Evolutionary conservation across 37 sponge, comb jelly and placozoan genomes (phyloP).

Genomic region (Crambe crambe): DNA sequence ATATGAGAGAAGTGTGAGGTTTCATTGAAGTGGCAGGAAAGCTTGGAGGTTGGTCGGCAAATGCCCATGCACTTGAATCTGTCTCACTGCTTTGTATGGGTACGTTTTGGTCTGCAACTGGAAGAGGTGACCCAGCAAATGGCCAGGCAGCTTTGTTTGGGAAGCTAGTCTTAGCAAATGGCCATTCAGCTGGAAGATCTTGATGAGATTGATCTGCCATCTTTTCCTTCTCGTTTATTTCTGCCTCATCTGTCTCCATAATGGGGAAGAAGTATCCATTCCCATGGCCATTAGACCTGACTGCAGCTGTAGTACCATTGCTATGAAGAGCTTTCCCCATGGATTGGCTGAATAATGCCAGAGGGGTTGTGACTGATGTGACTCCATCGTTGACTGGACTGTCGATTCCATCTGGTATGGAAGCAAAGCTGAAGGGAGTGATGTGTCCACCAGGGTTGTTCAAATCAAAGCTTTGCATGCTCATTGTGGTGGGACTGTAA

Average conservation of each 20-base stretch:
- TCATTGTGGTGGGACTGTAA: conserved; percentile 11
- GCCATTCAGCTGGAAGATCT: background rate
- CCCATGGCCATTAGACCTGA: no score
- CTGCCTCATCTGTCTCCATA: no score
- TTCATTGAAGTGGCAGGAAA: background rate
- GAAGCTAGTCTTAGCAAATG: background rate
- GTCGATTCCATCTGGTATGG: background rate
- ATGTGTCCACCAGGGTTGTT: background rate
- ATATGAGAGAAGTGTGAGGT: background rate
- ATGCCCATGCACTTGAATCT: background rate
- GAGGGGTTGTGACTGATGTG: background rate
- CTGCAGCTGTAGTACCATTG: no score
- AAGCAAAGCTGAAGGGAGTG: background rate
- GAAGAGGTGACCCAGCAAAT: background rate
- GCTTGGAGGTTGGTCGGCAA: background rate
- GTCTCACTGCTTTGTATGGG: background rate
- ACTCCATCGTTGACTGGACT: background rate
- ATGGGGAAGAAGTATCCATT: no score
- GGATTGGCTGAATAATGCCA: conserved; percentile 8
- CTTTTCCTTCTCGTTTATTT: background rate
- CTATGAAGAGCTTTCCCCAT: no score
- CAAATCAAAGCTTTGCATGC: conserved; percentile 1
- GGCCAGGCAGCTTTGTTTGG: background rate
- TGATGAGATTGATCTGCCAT: background rate
- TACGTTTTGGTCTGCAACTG: no score